A percentile compares a stretch with the other conserved stretches of the same genome.
Conservation (phyloP, 2,888 invertebrate genomes). For the Gordius sp. region DNA sequence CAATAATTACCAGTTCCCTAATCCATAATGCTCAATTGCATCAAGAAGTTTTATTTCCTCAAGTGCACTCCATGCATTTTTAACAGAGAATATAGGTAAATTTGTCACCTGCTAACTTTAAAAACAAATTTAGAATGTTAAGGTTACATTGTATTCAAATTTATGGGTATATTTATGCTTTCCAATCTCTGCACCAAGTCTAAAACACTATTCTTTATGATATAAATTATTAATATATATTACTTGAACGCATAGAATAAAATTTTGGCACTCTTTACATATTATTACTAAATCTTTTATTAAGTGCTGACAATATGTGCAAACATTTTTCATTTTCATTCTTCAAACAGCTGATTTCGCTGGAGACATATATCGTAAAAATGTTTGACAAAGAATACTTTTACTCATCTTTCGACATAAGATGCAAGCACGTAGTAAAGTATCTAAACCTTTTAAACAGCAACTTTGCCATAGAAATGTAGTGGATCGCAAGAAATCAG, state of each 20-base stretch:
- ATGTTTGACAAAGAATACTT: too few relatives aligned
- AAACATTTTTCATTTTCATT: background rate
- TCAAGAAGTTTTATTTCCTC: slow-evolving; percentile 6
- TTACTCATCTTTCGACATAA: too few relatives aligned
- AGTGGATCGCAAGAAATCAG: too few relatives aligned
- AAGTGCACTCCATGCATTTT: background rate
- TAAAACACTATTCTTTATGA: background rate
- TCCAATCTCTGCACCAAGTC: slow-evolving; percentile 5
- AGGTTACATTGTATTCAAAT: background rate
- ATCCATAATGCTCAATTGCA: slow-evolving; percentile 1
- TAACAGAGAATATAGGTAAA: background rate
- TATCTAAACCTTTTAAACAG: too few relatives aligned
- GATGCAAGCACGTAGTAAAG: too few relatives aligned
- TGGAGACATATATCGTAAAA: too few relatives aligned
- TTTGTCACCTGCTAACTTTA: background rate
- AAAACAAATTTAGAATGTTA: background rate
- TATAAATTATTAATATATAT: background rate
- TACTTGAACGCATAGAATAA: slow-evolving; percentile 7
- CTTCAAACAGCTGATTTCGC: too few relatives aligned
- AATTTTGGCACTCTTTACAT: slow-evolving; percentile 1
- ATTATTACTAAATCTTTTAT: slow-evolving; percentile 2
- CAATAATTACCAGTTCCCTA: slow-evolving; percentile 11
- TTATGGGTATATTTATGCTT: slow-evolving; percentile 6
- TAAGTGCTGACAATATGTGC: background rate
- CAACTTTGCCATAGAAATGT: too few relatives aligned